Base-by-base conservation (phyloP, 2,797 vertebrate species). In the Neosilurus mollespiculum region DNA sequence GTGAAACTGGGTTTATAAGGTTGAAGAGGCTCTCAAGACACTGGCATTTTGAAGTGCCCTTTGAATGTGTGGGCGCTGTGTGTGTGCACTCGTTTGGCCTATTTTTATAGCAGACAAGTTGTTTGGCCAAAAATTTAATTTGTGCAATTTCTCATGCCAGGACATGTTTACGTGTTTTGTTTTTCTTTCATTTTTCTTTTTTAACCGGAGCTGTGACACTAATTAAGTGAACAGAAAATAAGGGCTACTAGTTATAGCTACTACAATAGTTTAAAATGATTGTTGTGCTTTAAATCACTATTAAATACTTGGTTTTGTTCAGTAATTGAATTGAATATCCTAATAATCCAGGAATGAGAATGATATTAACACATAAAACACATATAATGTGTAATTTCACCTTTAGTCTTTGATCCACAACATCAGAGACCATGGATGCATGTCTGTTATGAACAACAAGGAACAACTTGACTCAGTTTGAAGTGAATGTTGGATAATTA, bases 1-100 rank as follows among this genome's bases (percentile, higher is more conserved):
- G 72, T 72, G 64, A 75, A 78, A 56, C 56, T 73, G 18, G 51
- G 56, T 91, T 83, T 76, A 85, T 88, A 83, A 81, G 51, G 61
- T 78, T 83, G 84, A 69, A 78, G 82, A 84, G 69, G 76, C 71
- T 69, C 88, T 88, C 88, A 90, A 82, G 58, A 56, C 77, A 89
- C 78, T 80, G 72, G 58, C 69, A 34, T 82, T 84, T 62, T 78
- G 82, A 73, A 61, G 78, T 65, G 65, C 75, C 81, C 75, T 83
- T 80, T 66, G 56, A 78, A 49, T 62, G 22, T 26, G 24, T 18
- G 15, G 43, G 22, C 8, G 22, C 11, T 73, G 51, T 30, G 15
- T 62, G 75, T 76, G 53, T 76, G 51, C 18, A 61, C 6, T 37
- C 30, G 7, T 59, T 76, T 59, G 18, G 5, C 54, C 56, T 37